These are phyloP conservation scores for Drosophila grimshawi DNA, from an alignment of 1,140 invertebrate species.

Conservation along the genomic window DNA sequence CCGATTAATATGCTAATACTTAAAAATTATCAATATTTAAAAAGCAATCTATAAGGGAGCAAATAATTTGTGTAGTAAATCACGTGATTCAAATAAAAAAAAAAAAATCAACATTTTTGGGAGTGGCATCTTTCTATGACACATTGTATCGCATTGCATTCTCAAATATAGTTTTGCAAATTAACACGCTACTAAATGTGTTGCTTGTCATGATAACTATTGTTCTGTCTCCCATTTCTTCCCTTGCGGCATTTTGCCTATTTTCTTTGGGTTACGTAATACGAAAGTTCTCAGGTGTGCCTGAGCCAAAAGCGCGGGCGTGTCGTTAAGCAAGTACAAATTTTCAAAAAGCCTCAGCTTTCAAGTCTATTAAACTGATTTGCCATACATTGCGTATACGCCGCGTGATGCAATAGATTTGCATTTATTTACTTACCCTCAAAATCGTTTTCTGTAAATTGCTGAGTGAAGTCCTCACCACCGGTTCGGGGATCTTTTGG, in stretches of 20 bases:
- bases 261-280: slow-evolving; percentile 14
- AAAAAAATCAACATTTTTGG: background rate
- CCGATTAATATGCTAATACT: slow-evolving; percentile 16
- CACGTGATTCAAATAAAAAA: background rate
- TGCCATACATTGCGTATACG: slow-evolving; percentile 45
- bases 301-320: slow-evolving; percentile 2
- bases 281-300: background rate
- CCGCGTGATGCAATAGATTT: slow-evolving; percentile 13
- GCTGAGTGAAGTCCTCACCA: slow-evolving; percentile 89
- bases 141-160: background rate
- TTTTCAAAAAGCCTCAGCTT: slow-evolving; percentile 14
- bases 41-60: background rate
- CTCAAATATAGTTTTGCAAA: slow-evolving; percentile 41
- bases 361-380: slow-evolving; percentile 5
- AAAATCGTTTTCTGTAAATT: slow-evolving; percentile 94
- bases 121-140: background rate
- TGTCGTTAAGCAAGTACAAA: slow-evolving; percentile 11
- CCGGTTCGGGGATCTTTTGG: slow-evolving; percentile 93
- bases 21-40: slow-evolving; percentile 1
- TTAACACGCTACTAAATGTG: slow-evolving; percentile 53
- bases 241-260: background rate
- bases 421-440: slow-evolving; percentile 87
- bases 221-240: background rate
- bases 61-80: background rate
- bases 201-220: slow-evolving; percentile 19